Evolutionary conservation across 2,797 vertebrate species (phyloP).

Genomic region (Scleropages formosus): DNA sequence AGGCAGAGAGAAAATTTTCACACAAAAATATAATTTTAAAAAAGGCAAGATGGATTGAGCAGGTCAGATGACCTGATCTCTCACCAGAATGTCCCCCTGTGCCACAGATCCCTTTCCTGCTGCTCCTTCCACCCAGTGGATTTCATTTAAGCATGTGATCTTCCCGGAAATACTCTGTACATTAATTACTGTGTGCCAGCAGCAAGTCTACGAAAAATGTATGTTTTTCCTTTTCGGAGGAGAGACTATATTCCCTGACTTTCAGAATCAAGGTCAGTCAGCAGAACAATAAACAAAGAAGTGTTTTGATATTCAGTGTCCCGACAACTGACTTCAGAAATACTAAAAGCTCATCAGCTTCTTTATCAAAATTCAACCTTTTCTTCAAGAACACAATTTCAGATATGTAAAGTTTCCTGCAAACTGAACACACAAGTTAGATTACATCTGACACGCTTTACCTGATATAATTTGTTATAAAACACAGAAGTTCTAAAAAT

Average conservation of each 20-base stretch:
- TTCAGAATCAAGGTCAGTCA: constrained; percentile 7
- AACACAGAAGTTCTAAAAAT: no score
- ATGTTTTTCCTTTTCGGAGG: not conserved
- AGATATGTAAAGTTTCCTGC: not conserved
- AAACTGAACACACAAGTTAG: not conserved
- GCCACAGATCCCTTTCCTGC: not conserved
- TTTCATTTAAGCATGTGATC: constrained; percentile 4
- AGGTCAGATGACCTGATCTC: not conserved
- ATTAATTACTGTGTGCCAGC: constrained; percentile 20
- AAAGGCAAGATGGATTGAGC: not conserved
- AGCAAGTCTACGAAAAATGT: not conserved
- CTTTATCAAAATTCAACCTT: not conserved
- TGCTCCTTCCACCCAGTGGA: not conserved
- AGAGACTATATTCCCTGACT: not conserved
- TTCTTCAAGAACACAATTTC: not conserved
- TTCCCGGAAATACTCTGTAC: constrained; percentile 16
- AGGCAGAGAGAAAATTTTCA: not conserved
- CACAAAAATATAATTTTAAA: not conserved
- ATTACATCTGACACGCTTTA: no score
- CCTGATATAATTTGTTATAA: no score
- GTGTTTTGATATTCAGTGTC: not conserved
- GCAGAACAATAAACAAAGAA: not conserved
- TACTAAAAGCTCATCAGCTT: not conserved
- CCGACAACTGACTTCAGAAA: not conserved
- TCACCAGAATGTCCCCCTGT: not conserved